Evolutionary conservation across 2,888 invertebrate species (phyloP).

Genomic region (Watsonalla cultraria): DNA sequence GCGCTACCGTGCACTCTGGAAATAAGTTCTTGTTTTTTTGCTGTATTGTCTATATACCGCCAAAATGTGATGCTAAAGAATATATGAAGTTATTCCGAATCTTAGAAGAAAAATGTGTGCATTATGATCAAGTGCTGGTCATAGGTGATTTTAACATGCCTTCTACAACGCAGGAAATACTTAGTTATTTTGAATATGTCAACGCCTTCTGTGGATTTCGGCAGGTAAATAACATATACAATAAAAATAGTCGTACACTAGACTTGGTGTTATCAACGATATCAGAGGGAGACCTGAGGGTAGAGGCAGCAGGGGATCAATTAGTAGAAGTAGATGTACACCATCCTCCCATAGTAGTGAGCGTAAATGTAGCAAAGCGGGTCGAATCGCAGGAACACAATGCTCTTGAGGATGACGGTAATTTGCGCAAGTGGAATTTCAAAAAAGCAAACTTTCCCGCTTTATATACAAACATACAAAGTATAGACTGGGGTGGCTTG

Average conservation of each 20-base stretch:
- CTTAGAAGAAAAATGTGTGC: conserved; percentile 10
- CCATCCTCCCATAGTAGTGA: too few species aligned
- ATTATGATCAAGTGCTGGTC: conserved; percentile 8
- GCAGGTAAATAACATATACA: conserved; percentile 8
- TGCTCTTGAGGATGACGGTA: too few species aligned
- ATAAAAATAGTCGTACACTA: conserved; percentile 7
- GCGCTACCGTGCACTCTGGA: conserved; percentile 3
- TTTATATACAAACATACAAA: too few species aligned
- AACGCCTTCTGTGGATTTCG: conserved; percentile 7
- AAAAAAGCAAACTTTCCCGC: too few species aligned
- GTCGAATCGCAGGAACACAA: too few species aligned
- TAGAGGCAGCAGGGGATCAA: not conserved
- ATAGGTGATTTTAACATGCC: conserved; percentile 9
- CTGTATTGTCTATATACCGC: conserved; percentile 10
- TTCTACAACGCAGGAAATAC: conserved; percentile 4
- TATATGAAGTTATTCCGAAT: conserved; percentile 9
- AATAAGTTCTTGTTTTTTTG: conserved; percentile 8
- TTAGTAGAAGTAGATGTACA: not conserved
- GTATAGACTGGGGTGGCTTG: too few species aligned
- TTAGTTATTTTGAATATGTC: conserved; percentile 9
- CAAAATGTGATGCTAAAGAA: conserved; percentile 3
- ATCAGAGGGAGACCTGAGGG: not conserved
- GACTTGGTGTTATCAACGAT: conserved; percentile 4
- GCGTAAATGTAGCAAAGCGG: too few species aligned
- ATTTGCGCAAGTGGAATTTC: too few species aligned